Evolutionary conservation across 2,888 invertebrate genomes (phyloP).

Genomic region (Stenodera caucasica): DNA sequence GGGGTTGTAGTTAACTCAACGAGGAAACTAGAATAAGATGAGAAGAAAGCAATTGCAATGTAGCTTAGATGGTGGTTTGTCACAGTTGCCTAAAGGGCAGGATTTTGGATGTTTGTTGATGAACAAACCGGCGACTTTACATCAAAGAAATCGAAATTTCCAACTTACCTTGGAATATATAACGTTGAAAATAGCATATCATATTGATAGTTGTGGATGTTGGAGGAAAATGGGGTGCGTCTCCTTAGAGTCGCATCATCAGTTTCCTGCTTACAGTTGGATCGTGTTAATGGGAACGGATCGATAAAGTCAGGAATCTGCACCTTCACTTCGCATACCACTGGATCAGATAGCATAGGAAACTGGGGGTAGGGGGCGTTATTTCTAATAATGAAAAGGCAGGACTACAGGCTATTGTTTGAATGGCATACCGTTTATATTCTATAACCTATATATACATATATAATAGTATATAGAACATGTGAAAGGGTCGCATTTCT

Average conservation of each 20-base stretch:
- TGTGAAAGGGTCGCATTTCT: constrained; percentile 18
- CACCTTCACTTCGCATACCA: constrained; percentile 13
- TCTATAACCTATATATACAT: no score
- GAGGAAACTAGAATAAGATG: background rate
- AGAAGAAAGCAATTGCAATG: background rate
- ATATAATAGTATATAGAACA: no score
- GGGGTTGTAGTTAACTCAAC: background rate
- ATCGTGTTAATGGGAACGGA: constrained; percentile 13
- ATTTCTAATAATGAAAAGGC: constrained; percentile 4
- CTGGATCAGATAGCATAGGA: constrained; percentile 13
- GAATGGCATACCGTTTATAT: background rate
- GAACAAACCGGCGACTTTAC: background rate
- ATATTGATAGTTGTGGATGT: background rate
- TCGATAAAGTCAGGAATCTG: constrained; percentile 16
- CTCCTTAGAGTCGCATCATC: constrained; percentile 10
- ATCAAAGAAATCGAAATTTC: background rate
- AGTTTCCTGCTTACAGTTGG: background rate
- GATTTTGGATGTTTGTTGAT: background rate
- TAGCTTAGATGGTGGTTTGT: no score
- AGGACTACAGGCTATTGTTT: constrained; percentile 8
- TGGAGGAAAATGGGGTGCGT: background rate
- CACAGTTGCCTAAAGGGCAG: background rate
- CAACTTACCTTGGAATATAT: no score
- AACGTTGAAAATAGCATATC: no score
- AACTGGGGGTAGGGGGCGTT: constrained; percentile 13